Evolutionary conservation across 2,113 vertebrate species (phyloP), one percentile per base, ranked within the genome.

Genomic region (Alethe diademata): DNA sequence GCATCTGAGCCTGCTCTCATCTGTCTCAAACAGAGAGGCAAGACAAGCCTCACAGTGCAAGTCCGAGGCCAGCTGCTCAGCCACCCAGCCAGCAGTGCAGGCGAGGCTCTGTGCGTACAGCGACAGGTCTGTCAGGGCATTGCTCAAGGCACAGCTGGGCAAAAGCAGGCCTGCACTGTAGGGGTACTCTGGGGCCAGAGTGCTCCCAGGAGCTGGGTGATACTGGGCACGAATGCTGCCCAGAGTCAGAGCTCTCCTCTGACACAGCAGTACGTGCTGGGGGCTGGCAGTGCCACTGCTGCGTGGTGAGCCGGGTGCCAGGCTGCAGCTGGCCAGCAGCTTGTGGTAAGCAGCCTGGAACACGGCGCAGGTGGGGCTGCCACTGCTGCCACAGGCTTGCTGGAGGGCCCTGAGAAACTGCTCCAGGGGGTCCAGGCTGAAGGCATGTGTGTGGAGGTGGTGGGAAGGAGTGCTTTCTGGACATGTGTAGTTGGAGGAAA

Each of bases 291-390:
- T 60, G 70, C 74, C 79, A 5, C 45, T 57, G 75, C 35, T 11
- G 9, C 54, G 48, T 8, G 20, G 67, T 19, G 75, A 83, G 81
- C 53, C 3, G 1, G 79, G 72, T 1, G 8, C 33, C 61, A 96
- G 91, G 80, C 71, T 97, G 56, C 73, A 90, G 70, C 73, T 74
- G 42, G 69, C 86, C 80, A 97, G 89, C 56, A 97, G 66, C 19
- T 84, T 91, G 84, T 78, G 90, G 31, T 97, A 98, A 61, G 97
- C 95, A 24, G 94, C 94, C 62, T 93, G 95, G 91, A 97, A 98
- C 19, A 31, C 23, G 5, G 82, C 0, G 9, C 96, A 97, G 36
- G 97, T 97, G 40, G 96, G 96, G 50, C 28, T 96, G 47, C 88
- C 40, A 6, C 35, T 78, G 61, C 76, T 43, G 28, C 82, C 86